Evolutionary conservation across 2,888 invertebrate species (phyloP).

Genomic region (Tipula lateralis): DNA sequence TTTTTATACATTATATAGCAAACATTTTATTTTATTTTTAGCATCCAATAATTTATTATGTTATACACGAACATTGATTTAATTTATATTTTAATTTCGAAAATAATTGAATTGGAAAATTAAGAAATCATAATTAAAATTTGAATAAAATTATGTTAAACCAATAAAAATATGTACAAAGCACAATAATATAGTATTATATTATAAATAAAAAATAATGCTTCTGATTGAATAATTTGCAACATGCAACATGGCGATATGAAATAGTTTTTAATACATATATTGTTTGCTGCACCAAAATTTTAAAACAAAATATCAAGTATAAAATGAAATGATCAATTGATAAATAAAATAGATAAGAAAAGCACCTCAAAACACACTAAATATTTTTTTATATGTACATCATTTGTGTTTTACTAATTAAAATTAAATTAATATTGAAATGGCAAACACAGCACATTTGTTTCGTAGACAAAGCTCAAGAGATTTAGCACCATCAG

Average conservation of each 20-base stretch:
- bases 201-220: not conserved
- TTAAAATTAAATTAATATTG: slow-evolving; percentile 32
- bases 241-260: not conserved
- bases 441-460: slow-evolving; percentile 87
- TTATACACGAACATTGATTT: not conserved
- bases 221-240: not conserved
- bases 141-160: not conserved
- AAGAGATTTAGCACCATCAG: slow-evolving; percentile 66
- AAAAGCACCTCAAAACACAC: not conserved
- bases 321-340: not conserved
- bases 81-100: not conserved
- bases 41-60: not conserved
- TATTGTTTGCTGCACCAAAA: not conserved
- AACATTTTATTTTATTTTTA: not conserved
- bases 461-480: slow-evolving; percentile 84
- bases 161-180: not conserved
- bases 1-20: not conserved
- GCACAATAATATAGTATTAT: not conserved
- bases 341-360: not conserved
- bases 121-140: not conserved
- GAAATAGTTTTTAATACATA: not conserved
- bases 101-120: not conserved
- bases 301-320: not conserved
- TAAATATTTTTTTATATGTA: slow-evolving; percentile 19
- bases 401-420: not conserved